These are phyloP conservation scores for Embidobia sp. DNA, from an alignment of 2,888 invertebrate species.

Conservation along the genomic window DNA sequence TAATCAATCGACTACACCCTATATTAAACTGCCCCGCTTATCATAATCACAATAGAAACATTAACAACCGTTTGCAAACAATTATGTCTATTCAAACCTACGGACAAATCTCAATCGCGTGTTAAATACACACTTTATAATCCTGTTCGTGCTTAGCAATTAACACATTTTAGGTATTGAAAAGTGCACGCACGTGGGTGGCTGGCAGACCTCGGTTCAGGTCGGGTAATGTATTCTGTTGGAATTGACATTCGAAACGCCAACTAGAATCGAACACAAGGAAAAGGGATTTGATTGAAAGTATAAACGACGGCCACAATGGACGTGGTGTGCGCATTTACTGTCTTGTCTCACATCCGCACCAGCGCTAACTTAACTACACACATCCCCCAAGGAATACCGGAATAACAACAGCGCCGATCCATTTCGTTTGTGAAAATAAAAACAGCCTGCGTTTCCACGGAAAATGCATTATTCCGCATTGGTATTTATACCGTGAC, in stretches of 20 bases:
- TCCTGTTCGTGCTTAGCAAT: slow-evolving; percentile 52
- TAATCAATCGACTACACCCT: neutral
- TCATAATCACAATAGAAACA: slow-evolving; percentile 35
- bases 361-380: slow-evolving; percentile 69
- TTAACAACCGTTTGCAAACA: slow-evolving; percentile 35
- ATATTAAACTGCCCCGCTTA: slow-evolving; percentile 11
- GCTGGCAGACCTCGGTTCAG: slow-evolving; percentile 61
- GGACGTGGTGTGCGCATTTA: slow-evolving; percentile 73
- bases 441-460: slow-evolving; percentile 32
- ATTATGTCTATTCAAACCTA: slow-evolving; percentile 13
- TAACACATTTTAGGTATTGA: slow-evolving; percentile 65
- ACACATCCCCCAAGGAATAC: slow-evolving; percentile 38
- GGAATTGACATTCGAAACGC: slow-evolving; percentile 67
- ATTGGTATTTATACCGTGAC: slow-evolving; percentile 28
- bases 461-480: slow-evolving; percentile 45
- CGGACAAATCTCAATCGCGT: slow-evolving; percentile 6
- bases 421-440: slow-evolving; percentile 43
- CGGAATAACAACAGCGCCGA: slow-evolving; percentile 48
- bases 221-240: slow-evolving; percentile 68
- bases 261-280: slow-evolving; percentile 48
- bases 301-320: slow-evolving; percentile 70
- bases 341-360: slow-evolving; percentile 65
- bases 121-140: slow-evolving; percentile 12
- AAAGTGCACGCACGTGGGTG: slow-evolving; percentile 42
- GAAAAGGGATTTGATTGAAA: slow-evolving; percentile 72